Evolutionary conservation across 2,113 vertebrate genomes (phyloP).

Genomic region (Eonycteris spelaea): DNA sequence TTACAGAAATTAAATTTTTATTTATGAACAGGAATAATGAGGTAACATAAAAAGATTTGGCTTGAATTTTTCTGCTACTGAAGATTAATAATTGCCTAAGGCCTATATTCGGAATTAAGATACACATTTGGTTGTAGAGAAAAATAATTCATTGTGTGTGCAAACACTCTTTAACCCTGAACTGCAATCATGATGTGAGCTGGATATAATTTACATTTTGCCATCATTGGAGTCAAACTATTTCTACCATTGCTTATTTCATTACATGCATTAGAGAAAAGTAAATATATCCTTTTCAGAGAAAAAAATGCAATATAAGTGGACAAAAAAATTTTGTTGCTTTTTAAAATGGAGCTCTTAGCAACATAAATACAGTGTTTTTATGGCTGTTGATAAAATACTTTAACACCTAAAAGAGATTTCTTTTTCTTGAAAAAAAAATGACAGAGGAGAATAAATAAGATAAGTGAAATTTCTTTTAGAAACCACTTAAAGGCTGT

Average conservation of each 20-base stretch:
- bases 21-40: slow-evolving; percentile 75
- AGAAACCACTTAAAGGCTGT: neutral
- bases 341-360: neutral
- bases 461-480: neutral
- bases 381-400: neutral
- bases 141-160: slow-evolving; percentile 61
- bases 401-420: neutral
- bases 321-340: neutral
- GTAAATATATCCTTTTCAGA: neutral
- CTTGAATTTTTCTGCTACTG: slow-evolving; percentile 11
- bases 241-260: neutral
- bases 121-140: slow-evolving; percentile 13
- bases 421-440: neutral
- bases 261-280: neutral
- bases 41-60: slow-evolving; percentile 63
- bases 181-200: neutral
- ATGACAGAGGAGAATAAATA: neutral
- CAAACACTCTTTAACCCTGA: slow-evolving; percentile 40
- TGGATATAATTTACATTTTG: slow-evolving; percentile 8
- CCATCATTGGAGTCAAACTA: neutral
- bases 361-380: neutral
- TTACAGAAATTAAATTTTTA: slow-evolving; percentile 78
- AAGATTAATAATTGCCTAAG: slow-evolving; percentile 68
- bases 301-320: neutral
- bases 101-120: slow-evolving; percentile 64